A percentile compares a stretch with the other conserved stretches of the same genome.
These are phyloP conservation scores for Pinctada fucata DNA, from an alignment of 2,888 invertebrate species.

Conservation along the genomic window DNA sequence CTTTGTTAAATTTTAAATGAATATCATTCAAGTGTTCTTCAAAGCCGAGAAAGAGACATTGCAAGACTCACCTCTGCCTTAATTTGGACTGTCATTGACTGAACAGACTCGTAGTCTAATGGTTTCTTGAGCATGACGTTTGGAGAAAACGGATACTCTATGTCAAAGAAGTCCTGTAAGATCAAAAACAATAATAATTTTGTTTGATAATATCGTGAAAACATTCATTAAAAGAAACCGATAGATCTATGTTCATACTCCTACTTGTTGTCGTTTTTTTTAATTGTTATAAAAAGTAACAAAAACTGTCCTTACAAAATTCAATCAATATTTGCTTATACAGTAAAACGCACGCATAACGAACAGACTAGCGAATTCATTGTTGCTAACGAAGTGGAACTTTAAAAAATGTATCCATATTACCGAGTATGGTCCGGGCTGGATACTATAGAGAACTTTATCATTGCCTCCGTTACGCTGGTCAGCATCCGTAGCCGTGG, in stretches of 20 bases:
- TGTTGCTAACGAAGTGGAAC: too few relatives aligned
- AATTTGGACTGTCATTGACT: conserved; percentile 50
- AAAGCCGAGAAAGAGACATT: background rate
- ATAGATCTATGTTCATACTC: background rate
- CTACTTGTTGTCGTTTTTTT: too few relatives aligned
- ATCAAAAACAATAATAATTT: background rate
- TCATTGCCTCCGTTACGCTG: conserved; percentile 47
- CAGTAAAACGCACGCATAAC: too few relatives aligned
- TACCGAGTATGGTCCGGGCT: conserved; percentile 44
- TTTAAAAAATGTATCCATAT: background rate
- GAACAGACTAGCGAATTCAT: too few relatives aligned
- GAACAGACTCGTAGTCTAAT: conserved; percentile 55
- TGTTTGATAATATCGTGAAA: background rate
- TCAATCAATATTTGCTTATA: background rate
- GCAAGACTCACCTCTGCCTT: conserved; percentile 43
- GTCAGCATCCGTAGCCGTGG: conserved; percentile 51
- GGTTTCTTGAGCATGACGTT: conserved; percentile 46
- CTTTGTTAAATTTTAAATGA: too few relatives aligned
- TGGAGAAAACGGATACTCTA: conserved; percentile 47
- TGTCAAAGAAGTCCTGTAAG: conserved; percentile 58
- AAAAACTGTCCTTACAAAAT: background rate
- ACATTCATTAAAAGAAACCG: background rate
- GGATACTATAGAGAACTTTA: conserved; percentile 49
- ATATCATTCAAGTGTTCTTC: too few relatives aligned
- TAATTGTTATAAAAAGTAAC: background rate